phyloP scores from a whole-genome alignment of 1,140 invertebrate species.

The Gryllus bimaculatus region DNA sequence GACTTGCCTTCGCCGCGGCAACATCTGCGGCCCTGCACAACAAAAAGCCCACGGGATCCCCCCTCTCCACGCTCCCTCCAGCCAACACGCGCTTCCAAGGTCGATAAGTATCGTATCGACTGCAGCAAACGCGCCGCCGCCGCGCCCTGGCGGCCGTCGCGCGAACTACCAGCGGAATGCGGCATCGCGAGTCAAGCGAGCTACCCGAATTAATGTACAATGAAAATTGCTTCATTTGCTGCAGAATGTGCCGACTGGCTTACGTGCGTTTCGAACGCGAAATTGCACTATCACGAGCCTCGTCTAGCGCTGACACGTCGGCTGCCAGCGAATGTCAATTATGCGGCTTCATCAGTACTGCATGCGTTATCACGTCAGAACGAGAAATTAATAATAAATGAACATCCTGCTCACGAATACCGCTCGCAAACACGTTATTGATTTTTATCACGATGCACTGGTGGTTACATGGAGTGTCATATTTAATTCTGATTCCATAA shows the following conservation, averaged over 20 bases:
- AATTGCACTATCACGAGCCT: neutral
- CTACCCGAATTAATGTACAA: neutral
- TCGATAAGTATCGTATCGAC: neutral
- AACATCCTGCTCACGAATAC: neutral
- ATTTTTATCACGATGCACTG: neutral
- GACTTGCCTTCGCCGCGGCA: no score
- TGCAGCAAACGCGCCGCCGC: neutral
- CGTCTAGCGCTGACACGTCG: neutral
- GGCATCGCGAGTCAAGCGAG: neutral
- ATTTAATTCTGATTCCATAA: neutral
- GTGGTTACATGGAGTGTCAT: neutral
- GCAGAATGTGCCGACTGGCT: neutral
- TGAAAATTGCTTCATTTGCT: neutral
- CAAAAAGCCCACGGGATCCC: no score
- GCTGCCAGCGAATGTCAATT: neutral
- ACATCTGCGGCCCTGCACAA: no score
- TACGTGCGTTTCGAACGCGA: neutral
- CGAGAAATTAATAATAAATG: constrained; percentile 6
- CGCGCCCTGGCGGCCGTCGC: neutral
- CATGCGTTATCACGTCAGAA: neutral
- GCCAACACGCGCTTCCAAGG: neutral
- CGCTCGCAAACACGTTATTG: neutral
- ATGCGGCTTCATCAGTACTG: neutral
- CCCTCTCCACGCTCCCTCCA: no score
- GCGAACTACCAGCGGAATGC: neutral